Evolutionary conservation across 1,140 invertebrate genomes (phyloP), one percentile per base, ranked within the genome.

Genomic region (Calosoma granatense): DNA sequence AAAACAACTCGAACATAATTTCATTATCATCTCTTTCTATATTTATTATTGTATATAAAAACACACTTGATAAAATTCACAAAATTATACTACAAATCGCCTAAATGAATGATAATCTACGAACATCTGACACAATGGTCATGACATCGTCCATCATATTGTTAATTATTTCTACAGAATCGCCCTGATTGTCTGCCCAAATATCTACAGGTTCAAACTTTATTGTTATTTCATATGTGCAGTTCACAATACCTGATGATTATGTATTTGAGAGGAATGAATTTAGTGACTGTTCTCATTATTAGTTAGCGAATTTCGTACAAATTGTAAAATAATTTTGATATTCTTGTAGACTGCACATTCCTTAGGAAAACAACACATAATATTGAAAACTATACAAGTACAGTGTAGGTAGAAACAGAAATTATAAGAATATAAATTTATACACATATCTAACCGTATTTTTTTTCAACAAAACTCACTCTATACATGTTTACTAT

Each of bases 31-130:
- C 17, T 36, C n/a, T 36, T 47, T 47, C 41, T 47, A 47, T 47
- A n/a, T n/a, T n/a, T n/a, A n/a, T 47, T 47, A 47, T 47, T 47
- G 41, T 47, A 47, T 47, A 47, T 47, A 47, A 47, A n/a, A 47
- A 47, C 41, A 47, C 41, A 47, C 41, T 47, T 47, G 9, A 12
- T 47, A 47, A 47, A 47, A 47, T 47, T 17, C 9, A 9, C 9
- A 47, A 47, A 47, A 36, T 36, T 47, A 47, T 47, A 6, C 41
- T 47, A 47, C 41, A 47, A 47, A 36, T 36, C 26, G 26, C 26
- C 26, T 36, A 36, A 47, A 47, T 47, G 41, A 47, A 47, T 47
- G 41, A 47, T 47, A 47, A 47, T 11, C 41, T 47, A 47, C 41
- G 41, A 47, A 47, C 41, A 47, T 47, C 15, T 47, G 41, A 47